Evolutionary conservation across 2,797 vertebrate species (phyloP).

Genomic region (Tiaroga cobitis): DNA sequence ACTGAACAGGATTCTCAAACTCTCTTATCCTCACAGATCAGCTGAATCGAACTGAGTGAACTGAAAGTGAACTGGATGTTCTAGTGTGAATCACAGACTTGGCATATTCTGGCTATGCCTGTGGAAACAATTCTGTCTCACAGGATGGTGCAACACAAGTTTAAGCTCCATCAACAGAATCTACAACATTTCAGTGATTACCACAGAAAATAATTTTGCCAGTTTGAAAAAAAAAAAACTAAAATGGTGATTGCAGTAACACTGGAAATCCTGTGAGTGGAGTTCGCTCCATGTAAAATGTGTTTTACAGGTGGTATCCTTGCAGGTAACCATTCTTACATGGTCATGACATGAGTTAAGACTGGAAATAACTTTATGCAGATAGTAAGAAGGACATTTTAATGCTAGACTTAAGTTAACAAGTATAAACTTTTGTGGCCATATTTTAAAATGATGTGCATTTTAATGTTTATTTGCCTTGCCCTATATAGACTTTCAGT

Average conservation of each 20-base stretch:
- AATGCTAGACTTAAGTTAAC: background rate
- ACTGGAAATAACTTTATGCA: background rate
- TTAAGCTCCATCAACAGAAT: background rate
- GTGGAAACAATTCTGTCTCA: background rate
- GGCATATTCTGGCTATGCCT: background rate
- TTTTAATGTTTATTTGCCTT: background rate
- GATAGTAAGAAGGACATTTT: background rate
- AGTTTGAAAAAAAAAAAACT: background rate
- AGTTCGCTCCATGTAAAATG: background rate
- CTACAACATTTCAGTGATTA: background rate
- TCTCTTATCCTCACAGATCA: constrained; percentile 3
- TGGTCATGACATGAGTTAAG: background rate
- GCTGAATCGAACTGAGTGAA: background rate
- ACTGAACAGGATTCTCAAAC: constrained; percentile 3
- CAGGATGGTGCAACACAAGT: background rate
- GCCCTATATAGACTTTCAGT: background rate
- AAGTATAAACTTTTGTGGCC: background rate
- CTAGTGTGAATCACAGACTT: background rate
- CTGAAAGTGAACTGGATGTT: constrained; percentile 6
- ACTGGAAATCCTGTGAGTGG: background rate
- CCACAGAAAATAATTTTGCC: background rate
- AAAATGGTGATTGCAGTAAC: background rate
- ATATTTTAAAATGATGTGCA: no score
- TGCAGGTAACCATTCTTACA: background rate
- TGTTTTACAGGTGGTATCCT: background rate